Evolutionary conservation across 2,113 vertebrate species (phyloP), one percentile per base, ranked within the genome.

Genomic region (Toxotes jaculatrix): DNA sequence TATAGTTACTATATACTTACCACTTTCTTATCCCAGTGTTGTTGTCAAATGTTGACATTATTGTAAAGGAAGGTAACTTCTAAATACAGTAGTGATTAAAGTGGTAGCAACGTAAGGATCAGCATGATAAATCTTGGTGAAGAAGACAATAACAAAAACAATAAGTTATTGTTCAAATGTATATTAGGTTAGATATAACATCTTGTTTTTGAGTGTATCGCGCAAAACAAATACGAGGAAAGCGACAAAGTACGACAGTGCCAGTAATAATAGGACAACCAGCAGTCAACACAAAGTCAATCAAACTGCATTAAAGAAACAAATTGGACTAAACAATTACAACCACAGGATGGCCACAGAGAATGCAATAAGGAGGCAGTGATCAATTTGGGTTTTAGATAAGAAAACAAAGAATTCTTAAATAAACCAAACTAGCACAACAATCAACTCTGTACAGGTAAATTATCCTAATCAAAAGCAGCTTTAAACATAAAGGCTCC

Each of bases 21-120:
- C 13, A 66, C 36, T 56, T 68, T 80, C 59, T 51, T 16, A n/a
- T 68, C 7, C 47, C 32, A 49, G 68, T 57, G 40, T 34, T 51
- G 16, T 27, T 1, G 7, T 70, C 42, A 70, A 40, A 71, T 59
- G 12, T n/a, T 42, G 27, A 5, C 13, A 38, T 12, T 49, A 8
- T 51, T 51, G 19, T 51, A 51, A 9, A 51, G 49, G 43, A 1
- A n/a, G 19, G 6, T 51, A 9, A 51, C 3, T 8, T 51, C 21
- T 51, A 51, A 21, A 51, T 51, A 51, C n/a, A 49, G 5, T 16
- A 17, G 51, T 3, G 21, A 53, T 53, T 21, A n/a, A 51, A 53
- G 51, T 53, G 8, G 8, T 10, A 53, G n/a, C n/a, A 23, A 27
- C 5, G 9, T 27, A n/a, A 56, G 21, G 11, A 56, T 56, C n/a